Evolutionary conservation across 2,797 vertebrate species (phyloP).

Genomic region (Gobionotothen gibberifrons): DNA sequence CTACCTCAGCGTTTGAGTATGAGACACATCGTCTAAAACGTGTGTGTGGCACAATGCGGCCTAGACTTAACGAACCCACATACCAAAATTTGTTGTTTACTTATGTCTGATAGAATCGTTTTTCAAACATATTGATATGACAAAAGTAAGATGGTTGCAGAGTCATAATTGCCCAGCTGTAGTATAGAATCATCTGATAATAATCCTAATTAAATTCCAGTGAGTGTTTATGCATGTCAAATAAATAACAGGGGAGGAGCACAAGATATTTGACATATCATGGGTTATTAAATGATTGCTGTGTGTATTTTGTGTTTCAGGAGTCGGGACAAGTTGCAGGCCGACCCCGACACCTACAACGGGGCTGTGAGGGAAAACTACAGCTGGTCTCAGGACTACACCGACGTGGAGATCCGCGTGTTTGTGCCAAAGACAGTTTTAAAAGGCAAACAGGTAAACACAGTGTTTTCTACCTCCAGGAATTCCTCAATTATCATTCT

Average conservation of each 20-base stretch:
- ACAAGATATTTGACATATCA: background rate
- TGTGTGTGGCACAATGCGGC: no score
- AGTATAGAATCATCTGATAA: no score
- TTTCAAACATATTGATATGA: no score
- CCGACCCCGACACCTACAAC: conserved; percentile 94
- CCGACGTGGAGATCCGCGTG: conserved; percentile 93
- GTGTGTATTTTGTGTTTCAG: conserved; percentile 69
- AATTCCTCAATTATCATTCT: background rate
- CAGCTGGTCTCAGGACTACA: conserved; percentile 97
- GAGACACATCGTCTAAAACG: no score
- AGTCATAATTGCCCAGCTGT: no score
- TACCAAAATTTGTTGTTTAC: no score
- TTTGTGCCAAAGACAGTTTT: conserved; percentile 88
- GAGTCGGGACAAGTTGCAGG: conserved; percentile 85
- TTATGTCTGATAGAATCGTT: no score
- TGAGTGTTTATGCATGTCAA: background rate
- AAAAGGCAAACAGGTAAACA: conserved; percentile 94
- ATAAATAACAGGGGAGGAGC: background rate
- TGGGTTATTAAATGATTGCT: background rate
- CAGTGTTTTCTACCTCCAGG: background rate
- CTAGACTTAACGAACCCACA: no score
- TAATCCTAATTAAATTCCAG: no score
- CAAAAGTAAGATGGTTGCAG: no score
- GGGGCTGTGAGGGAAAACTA: conserved; percentile 94
- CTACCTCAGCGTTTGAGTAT: no score